A percentile compares a stretch with the other conserved stretches of the same genome.
Conservation (phyloP, 2,113 vertebrate species). For the Origma solitaria region DNA sequence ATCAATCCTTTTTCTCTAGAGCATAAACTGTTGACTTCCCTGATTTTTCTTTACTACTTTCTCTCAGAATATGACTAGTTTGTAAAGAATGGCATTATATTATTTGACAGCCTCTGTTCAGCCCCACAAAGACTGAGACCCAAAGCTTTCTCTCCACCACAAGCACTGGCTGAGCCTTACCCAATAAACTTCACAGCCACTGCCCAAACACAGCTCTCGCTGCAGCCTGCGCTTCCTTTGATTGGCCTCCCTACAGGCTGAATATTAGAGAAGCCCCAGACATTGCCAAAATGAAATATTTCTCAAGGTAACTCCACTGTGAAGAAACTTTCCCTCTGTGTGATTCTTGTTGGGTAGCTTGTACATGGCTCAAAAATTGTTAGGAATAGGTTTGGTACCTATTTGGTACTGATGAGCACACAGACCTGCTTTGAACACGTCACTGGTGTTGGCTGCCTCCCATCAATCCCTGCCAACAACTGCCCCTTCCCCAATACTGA, state of each 20-base stretch:
- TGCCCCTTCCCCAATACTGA: rapidly evolving
- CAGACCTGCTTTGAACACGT: neutral
- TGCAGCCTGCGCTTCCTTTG: neutral
- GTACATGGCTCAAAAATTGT: neutral
- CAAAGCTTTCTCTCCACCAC: neutral
- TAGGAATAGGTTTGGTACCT: neutral
- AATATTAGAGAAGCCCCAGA: neutral
- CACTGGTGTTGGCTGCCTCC: neutral
- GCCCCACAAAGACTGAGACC: neutral
- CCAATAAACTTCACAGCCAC: neutral
- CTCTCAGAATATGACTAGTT: neutral
- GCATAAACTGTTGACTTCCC: neutral
- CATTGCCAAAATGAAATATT: neutral
- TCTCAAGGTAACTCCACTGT: neutral
- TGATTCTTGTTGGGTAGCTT: neutral
- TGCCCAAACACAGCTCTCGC: neutral
- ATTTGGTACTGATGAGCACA: neutral
- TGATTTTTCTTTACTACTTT: neutral
- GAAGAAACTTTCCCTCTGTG: neutral
- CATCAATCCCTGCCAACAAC: rapidly evolving
- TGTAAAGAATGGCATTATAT: neutral
- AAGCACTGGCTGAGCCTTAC: neutral
- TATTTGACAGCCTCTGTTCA: neutral
- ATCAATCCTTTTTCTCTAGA: neutral
- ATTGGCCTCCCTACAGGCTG: neutral